Conservation (phyloP, 2,888 invertebrate genomes). For the Diarsia rubi region DNA sequence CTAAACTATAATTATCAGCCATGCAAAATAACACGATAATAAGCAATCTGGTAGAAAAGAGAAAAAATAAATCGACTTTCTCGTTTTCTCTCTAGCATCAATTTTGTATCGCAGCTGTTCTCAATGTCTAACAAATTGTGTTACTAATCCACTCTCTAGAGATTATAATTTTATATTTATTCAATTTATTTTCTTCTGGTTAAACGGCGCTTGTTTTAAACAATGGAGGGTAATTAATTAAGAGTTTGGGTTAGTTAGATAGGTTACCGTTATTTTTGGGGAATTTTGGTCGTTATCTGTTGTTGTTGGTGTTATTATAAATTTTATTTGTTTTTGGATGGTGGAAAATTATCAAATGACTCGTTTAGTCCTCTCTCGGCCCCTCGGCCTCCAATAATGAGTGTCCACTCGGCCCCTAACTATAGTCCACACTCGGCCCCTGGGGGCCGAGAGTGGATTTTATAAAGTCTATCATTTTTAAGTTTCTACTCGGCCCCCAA, state of each 20-base stretch:
- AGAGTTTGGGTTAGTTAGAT: not conserved
- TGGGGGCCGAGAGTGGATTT: too few relatives aligned
- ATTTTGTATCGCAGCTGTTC: conserved; percentile 18
- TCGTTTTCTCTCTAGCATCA: conserved; percentile 22
- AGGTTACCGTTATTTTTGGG: not conserved
- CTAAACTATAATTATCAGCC: not conserved
- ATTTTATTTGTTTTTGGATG: too few relatives aligned
- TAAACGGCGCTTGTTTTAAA: not conserved
- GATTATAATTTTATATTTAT: conserved; percentile 8
- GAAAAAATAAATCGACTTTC: conserved; percentile 30
- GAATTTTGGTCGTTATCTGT: not conserved
- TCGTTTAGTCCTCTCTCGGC: too few relatives aligned
- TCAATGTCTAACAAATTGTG: conserved; percentile 31
- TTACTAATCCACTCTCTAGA: conserved; percentile 9
- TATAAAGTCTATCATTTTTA: too few relatives aligned
- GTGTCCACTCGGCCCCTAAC: too few relatives aligned
- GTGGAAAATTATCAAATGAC: too few relatives aligned
- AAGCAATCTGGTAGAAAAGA: conserved; percentile 12
- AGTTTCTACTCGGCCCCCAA: too few relatives aligned
- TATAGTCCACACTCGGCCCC: too few relatives aligned
- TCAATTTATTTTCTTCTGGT: conserved; percentile 3
- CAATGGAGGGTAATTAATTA: conserved; percentile 29
- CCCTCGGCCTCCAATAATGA: too few relatives aligned
- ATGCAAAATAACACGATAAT: conserved; percentile 12
- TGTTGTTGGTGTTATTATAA: not conserved